Evolutionary conservation across 1,140 invertebrate species (phyloP).

Genomic region (Dendroctonus valens): DNA sequence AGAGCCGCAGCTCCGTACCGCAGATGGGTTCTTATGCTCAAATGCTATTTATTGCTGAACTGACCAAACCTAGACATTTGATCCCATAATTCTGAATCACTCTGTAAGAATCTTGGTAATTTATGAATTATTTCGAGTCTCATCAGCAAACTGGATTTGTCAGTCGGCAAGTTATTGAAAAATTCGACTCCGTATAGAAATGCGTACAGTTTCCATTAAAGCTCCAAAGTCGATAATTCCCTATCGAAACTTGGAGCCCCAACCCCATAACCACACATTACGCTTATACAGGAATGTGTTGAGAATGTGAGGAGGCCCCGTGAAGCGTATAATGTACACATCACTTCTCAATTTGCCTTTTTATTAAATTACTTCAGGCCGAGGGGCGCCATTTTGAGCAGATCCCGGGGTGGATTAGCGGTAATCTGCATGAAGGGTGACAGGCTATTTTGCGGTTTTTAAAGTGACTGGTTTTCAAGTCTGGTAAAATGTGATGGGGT

Average conservation of each 20-base stretch:
- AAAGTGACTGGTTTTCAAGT: constrained; percentile 10
- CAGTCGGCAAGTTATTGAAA: too few species aligned
- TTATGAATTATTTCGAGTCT: too few species aligned
- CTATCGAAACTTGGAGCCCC: not conserved
- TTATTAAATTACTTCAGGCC: constrained; percentile 35
- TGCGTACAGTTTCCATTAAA: not conserved
- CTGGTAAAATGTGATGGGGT: too few species aligned
- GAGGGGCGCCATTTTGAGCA: constrained; percentile 24
- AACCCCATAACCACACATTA: constrained; percentile 19
- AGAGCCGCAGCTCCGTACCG: too few species aligned
- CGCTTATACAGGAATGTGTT: constrained; percentile 19
- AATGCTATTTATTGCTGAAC: too few species aligned
- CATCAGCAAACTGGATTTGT: too few species aligned
- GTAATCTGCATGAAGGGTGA: constrained; percentile 29
- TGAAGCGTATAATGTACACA: constrained; percentile 31
- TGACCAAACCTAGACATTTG: too few species aligned
- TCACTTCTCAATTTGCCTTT: constrained; percentile 34
- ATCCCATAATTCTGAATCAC: too few species aligned
- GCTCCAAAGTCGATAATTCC: constrained; percentile 2
- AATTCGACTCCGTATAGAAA: too few species aligned
- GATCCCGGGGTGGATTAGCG: constrained; percentile 26
- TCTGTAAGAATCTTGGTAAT: too few species aligned
- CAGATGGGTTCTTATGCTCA: too few species aligned
- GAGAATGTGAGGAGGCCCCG: constrained; percentile 6
- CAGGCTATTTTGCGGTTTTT: constrained; percentile 26